A percentile compares a stretch with the other conserved stretches of the same genome.
Evolutionary conservation across 2,113 vertebrate genomes (phyloP).

Genomic region (Entosphenus tridentatus): DNA sequence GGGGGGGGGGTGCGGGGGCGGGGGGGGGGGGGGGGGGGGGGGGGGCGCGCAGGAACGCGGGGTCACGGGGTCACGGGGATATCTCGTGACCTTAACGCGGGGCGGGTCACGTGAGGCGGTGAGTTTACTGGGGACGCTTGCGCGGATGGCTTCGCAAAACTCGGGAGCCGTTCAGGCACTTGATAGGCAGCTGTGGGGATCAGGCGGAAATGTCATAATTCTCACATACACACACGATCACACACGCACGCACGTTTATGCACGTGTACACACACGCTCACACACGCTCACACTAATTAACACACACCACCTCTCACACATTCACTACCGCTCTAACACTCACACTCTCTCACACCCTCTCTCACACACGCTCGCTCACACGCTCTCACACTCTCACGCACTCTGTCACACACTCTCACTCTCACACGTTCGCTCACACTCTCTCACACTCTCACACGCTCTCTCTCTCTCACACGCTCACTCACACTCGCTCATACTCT

Average conservation of each 20-base stretch:
- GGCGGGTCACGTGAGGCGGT: too few relatives aligned
- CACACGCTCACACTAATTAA: background rate
- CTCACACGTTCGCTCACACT: background rate
- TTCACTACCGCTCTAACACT: background rate
- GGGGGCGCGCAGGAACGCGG: too few relatives aligned
- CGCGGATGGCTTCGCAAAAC: too few relatives aligned
- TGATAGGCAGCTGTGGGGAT: too few relatives aligned
- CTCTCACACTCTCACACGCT: background rate
- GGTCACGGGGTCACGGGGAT: too few relatives aligned
- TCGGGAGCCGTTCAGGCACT: too few relatives aligned
- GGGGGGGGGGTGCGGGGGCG: too few relatives aligned
- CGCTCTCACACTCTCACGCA: background rate
- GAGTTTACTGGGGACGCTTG: too few relatives aligned
- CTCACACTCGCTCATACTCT: background rate
- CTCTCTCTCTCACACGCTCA: background rate
- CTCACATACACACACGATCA: conserved; percentile 10
- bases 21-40: too few relatives aligned
- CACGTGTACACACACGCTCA: conserved; percentile 21
- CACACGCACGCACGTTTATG: conserved; percentile 18
- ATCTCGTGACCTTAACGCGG: too few relatives aligned
- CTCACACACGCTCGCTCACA: background rate
- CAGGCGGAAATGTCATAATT: too few relatives aligned
- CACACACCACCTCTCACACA: background rate
- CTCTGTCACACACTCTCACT: background rate
- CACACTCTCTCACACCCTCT: background rate